Conservation (phyloP, 2,113 vertebrate species). For the Clarias magur region DNA sequence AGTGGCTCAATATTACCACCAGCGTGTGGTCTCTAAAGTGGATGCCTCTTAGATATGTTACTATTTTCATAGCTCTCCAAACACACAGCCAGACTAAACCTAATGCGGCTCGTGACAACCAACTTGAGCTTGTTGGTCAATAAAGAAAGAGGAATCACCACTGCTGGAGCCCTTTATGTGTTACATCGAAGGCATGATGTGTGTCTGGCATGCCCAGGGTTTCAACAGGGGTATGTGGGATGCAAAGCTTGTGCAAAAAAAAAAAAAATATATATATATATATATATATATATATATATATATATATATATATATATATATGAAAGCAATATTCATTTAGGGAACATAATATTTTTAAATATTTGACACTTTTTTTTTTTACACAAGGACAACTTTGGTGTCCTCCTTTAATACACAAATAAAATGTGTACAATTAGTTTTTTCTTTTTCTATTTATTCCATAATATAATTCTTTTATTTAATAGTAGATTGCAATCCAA, state of each 20-base stretch:
- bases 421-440: not conserved
- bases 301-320: too few relatives aligned
- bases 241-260: not conserved
- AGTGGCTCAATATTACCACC: not conserved
- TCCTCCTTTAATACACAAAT: not conserved
- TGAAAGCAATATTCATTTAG: too few relatives aligned
- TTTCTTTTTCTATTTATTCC: not conserved
- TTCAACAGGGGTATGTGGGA: not conserved
- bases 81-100: not conserved
- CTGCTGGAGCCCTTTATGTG: not conserved
- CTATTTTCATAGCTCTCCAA: constrained; percentile 29
- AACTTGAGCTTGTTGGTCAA: not conserved
- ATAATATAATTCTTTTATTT: not conserved
- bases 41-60: constrained; percentile 19
- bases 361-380: too few relatives aligned
- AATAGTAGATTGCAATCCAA: not conserved
- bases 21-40: constrained; percentile 28
- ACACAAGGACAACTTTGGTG: not conserved
- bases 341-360: too few relatives aligned
- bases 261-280: too few relatives aligned
- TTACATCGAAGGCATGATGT: not conserved
- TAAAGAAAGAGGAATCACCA: too few relatives aligned
- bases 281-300: too few relatives aligned
- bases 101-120: not conserved
- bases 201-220: not conserved